Conservation (phyloP, 2,113 vertebrate species). For the Elachura formosa region DNA sequence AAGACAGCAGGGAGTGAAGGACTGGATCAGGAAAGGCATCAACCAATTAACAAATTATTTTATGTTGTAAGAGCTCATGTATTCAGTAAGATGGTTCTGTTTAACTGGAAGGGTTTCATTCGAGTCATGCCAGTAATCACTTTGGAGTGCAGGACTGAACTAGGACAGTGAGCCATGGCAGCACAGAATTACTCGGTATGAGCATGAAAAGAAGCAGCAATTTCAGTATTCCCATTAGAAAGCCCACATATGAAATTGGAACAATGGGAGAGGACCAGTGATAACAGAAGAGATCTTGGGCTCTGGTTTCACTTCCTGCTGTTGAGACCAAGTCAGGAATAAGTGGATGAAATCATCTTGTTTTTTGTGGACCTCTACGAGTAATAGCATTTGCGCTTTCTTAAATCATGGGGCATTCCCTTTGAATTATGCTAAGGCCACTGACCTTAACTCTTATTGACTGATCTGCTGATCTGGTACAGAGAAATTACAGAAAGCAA, state of each 20-base stretch:
- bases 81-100: neutral
- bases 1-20: neutral
- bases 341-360: neutral
- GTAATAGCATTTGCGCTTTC: neutral
- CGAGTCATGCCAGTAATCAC: neutral
- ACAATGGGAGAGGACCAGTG: neutral
- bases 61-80: neutral
- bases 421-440: neutral
- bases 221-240: neutral
- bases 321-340: neutral
- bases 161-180: neutral
- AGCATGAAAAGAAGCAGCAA: neutral
- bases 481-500: neutral
- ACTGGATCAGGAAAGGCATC: neutral
- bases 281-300: neutral
- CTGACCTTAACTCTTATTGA: neutral
- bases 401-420: neutral
- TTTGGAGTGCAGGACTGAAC: neutral
- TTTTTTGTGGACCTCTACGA: neutral
- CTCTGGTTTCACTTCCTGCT: neutral
- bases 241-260: neutral
- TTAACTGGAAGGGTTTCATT: neutral
- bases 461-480: neutral
- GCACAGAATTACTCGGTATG: neutral
- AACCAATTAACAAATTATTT: neutral